Evolutionary conservation across 2,113 vertebrate species (phyloP).

Genomic region (Lichenostomus cassidix): DNA sequence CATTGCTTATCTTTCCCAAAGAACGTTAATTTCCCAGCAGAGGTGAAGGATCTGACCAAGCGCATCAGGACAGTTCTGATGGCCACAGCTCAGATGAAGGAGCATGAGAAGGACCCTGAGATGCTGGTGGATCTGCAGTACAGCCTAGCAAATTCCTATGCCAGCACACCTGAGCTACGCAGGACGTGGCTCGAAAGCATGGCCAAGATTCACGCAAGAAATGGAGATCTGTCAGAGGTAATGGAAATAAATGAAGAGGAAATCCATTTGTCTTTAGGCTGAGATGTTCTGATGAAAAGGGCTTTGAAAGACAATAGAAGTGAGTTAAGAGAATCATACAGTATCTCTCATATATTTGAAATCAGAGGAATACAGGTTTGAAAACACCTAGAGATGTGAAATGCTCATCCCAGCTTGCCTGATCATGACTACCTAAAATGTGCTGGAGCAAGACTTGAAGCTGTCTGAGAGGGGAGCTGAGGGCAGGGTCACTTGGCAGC

Average conservation of each 20-base stretch:
- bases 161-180: slow-evolving; percentile 93
- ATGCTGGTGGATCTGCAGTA: slow-evolving; percentile 98
- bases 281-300: not conserved
- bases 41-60: slow-evolving; percentile 97
- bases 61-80: slow-evolving; percentile 95
- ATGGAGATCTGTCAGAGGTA: slow-evolving; percentile 97
- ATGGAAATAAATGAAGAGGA: not conserved
- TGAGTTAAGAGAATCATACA: not conserved
- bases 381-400: not conserved
- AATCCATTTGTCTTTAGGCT: not conserved
- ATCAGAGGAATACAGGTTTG: not conserved
- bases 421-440: rapidly evolving
- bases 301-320: not conserved
- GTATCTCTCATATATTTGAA: not conserved
- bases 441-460: not conserved
- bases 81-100: slow-evolving; percentile 99
- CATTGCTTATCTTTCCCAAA: slow-evolving; percentile 77
- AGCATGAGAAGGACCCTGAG: slow-evolving; percentile 97
- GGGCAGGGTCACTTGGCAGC: not conserved
- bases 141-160: slow-evolving; percentile 97
- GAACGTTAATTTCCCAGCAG: slow-evolving; percentile 92
- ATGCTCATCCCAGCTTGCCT: not conserved
- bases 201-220: slow-evolving; percentile 95
- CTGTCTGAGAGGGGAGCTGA: not conserved
- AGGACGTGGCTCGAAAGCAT: slow-evolving; percentile 98